Conservation (phyloP, 1,140 invertebrate species). For the Drosophila kanapiae region DNA sequence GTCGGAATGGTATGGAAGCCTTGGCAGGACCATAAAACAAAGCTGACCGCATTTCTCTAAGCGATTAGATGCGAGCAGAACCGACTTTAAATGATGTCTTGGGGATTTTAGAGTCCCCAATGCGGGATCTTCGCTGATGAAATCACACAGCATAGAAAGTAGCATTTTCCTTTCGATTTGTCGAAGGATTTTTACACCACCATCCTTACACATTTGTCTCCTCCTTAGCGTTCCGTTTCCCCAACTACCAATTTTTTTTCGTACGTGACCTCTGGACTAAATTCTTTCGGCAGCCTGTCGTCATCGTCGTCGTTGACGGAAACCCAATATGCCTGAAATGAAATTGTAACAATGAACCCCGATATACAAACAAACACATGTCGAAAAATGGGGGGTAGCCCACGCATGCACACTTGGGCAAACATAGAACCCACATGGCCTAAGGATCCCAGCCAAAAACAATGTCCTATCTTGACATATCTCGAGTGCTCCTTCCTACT, state of each 20-base stretch:
- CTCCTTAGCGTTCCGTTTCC: conserved; percentile 13
- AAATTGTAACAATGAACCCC: conserved; percentile 80
- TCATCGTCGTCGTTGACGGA: conserved; percentile 56
- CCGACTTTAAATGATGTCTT: conserved; percentile 48
- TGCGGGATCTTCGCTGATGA: conserved; percentile 18
- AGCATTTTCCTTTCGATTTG: not conserved
- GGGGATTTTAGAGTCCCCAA: conserved; percentile 2
- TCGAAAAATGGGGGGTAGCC: conserved; percentile 26
- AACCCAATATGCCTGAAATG: conserved; percentile 77
- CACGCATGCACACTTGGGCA: conserved; percentile 28
- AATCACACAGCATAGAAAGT: conserved; percentile 30
- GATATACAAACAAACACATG: conserved; percentile 48
- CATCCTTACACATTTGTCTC: not conserved
- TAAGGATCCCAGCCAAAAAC: conserved; percentile 58
- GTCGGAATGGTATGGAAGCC: conserved; percentile 21
- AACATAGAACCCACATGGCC: conserved; percentile 39
- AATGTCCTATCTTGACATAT: conserved; percentile 50
- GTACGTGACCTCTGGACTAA: conserved; percentile 76
- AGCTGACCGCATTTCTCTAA: conserved; percentile 55
- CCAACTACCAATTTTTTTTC: conserved; percentile 11
- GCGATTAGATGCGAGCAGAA: conserved; percentile 49
- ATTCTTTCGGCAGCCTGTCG: conserved; percentile 62
- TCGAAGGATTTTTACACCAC: not conserved
- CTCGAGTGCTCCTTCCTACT: conserved; percentile 30
- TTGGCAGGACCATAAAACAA: conserved; percentile 53